A percentile compares a stretch with the other conserved stretches of the same genome.
Evolutionary conservation across 2,797 vertebrate genomes (phyloP).

Genomic region (Thalassophryne amazonica): DNA sequence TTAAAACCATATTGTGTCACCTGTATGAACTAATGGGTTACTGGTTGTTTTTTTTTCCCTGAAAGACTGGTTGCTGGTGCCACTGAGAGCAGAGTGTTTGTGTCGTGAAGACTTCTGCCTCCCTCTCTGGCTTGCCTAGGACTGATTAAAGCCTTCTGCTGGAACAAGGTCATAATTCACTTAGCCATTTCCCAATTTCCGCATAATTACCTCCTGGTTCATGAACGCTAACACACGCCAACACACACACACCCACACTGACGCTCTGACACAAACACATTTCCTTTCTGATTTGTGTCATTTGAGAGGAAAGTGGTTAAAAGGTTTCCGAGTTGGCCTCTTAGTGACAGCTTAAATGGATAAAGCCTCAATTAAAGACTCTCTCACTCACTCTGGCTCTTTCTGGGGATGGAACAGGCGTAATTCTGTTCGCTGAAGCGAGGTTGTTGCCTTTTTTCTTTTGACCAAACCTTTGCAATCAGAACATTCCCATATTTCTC

Average conservation of each 20-base stretch:
- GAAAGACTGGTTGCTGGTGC: slow-evolving; percentile 33
- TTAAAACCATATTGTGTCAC: no score
- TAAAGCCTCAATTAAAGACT: slow-evolving; percentile 78
- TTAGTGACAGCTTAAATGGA: slow-evolving; percentile 79
- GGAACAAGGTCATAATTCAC: slow-evolving; percentile 79
- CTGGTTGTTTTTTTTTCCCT: slow-evolving; percentile 17
- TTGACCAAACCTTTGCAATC: slow-evolving; percentile 19
- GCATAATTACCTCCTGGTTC: slow-evolving; percentile 71
- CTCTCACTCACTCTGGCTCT: slow-evolving; percentile 35
- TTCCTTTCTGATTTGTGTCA: slow-evolving; percentile 74
- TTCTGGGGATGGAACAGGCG: slow-evolving; percentile 55
- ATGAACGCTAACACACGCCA: slow-evolving; percentile 19
- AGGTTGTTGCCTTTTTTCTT: slow-evolving; percentile 4
- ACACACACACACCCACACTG: slow-evolving; percentile 18
- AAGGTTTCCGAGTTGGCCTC: slow-evolving; percentile 74
- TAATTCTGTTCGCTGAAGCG: slow-evolving; percentile 46
- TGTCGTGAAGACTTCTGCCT: slow-evolving; percentile 33
- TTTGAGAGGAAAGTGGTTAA: slow-evolving; percentile 73
- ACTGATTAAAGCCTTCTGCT: slow-evolving; percentile 72
- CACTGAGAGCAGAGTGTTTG: slow-evolving; percentile 31
- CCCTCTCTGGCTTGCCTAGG: slow-evolving; percentile 46
- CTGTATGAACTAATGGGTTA: not conserved
- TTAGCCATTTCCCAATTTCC: slow-evolving; percentile 76
- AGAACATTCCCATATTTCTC: slow-evolving; percentile 15
- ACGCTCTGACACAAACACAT: slow-evolving; percentile 53